Evolutionary conservation across 2,797 vertebrate genomes (phyloP), one percentile per base, ranked within the genome.

Genomic region (Crypturellus tataupa): DNA sequence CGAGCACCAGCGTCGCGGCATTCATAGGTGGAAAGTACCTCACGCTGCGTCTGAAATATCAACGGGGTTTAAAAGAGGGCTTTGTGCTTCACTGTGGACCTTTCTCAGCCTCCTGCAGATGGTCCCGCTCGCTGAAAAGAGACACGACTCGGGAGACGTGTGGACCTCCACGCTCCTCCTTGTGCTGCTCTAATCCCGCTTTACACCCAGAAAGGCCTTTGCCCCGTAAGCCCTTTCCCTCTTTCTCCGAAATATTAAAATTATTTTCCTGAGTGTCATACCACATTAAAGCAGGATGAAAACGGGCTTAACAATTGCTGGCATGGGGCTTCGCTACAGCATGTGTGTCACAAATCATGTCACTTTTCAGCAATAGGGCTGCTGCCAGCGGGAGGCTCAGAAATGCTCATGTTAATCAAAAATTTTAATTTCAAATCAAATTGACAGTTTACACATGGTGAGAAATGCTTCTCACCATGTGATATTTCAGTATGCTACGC

Each of bases 361-460:
- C 96, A 96, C 95, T 97, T 97, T 97, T 96, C 94, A 96, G 96
- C 96, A 97, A 96, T 95, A 90, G 95, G 92, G 95, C 95, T 97
- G 95, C 92, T 97, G 96, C 93, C 94, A 96, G 95, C 96, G 90
- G 95, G 96, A 97, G 96, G 95, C 95, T 97, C 92, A 97, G 96
- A 97, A 97, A 97, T 93, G 93, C 93, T 97, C 93, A 87, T 97
- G 96, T 97, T 97, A 97, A 97, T 97, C 94, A 95, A 97, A 96
- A 97, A 95, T 93, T 96, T 97, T 97, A 97, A 97, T 97, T 97
- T 97, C 97, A 97, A 97, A 97, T 97, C 97, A 97, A 96, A 97
- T 94, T 96, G 96, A 95, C 93, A 94, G 87, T 96, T 96, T 96
- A 94, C 81, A 96, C 93, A 94, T 95, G 95, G 96, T 94, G 89